Percentiles rank a stretch among this genome's conserved stretches.
phyloP scores from a whole-genome alignment of 2,113 vertebrate species.

The Mirounga angustirostris region DNA sequence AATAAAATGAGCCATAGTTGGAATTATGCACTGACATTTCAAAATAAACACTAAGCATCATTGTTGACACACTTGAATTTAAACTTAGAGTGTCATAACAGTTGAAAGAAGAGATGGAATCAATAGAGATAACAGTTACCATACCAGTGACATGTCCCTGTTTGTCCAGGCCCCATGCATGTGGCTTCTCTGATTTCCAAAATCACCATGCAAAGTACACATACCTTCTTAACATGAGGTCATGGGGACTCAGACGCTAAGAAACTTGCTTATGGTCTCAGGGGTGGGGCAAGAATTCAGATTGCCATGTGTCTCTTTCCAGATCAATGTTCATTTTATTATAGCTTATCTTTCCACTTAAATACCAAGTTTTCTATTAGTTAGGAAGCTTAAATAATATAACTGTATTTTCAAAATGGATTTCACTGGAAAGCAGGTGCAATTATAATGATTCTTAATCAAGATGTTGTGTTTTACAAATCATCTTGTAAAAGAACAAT shows the following conservation, averaged over 20 bases:
- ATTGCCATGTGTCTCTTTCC: not conserved
- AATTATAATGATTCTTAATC: not conserved
- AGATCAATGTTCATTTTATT: not conserved
- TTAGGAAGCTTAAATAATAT: not conserved
- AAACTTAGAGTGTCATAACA: not conserved
- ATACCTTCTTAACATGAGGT: not conserved
- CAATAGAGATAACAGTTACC: not conserved
- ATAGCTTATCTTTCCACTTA: not conserved
- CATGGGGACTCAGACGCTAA: not conserved
- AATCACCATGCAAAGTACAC: not conserved
- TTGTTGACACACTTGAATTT: not conserved
- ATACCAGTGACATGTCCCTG: not conserved
- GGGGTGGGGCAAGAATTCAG: not conserved
- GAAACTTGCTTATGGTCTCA: not conserved
- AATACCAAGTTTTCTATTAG: not conserved
- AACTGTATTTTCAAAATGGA: slow-evolving; percentile 23
- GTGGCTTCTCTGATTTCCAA: not conserved
- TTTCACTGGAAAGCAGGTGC: not conserved
- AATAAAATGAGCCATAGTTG: slow-evolving; percentile 24
- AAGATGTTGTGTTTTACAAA: not conserved
- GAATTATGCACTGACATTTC: slow-evolving; percentile 32
- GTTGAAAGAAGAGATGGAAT: not conserved
- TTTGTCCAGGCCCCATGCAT: not conserved
- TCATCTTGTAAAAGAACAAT: slow-evolving; percentile 12
- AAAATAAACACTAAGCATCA: slow-evolving; percentile 51